Base-by-base conservation (phyloP, 2,113 vertebrate genomes). In the Setophaga petechia region DNA sequence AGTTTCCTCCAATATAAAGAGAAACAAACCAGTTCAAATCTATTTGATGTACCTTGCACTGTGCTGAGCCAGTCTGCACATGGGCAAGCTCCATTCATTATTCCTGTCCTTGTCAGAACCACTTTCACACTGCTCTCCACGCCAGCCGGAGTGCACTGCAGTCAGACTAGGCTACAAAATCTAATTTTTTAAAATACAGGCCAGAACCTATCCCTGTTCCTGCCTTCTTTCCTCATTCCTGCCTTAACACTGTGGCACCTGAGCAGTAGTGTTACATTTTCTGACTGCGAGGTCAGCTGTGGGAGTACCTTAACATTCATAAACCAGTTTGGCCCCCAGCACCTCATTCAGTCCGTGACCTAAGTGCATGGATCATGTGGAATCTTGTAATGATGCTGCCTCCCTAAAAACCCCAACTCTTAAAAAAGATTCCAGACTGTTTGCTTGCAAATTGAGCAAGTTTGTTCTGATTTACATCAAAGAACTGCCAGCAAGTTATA, bases 341-440 rank as follows among this genome's bases (percentile, higher is more conserved):
- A 78, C 8, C 47, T 66, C n/a, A 18, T 44, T 47, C 28, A 76
- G 46, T 20, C 55, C n/a, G 7, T 3, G 13, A 80, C 27, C 8
- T 2, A 74, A 43, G 0, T 2, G 14, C 46, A 41, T 0, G 2
- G 37, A 41, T 9, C 47, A 23, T 0, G 2, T 4, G 19, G 23
- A 43, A 78, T 25, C 66, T 61, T 41, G 13, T 10, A 52, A 59
- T 4, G 7, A 73, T 0, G 0, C 2, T 27, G 19, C 67, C 41
- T 54, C 39, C 51, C 41, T 13, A 27, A 68, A 87, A 83, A 6
- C 3, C 18, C 58, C 75, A 39, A 73, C 35, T 49, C 28, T 73
- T 71, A 25, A 11, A 43, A 22, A 74, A 23, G 22, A 65, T 35
- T 54, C 7, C 62, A 76, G 54, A 57, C 12, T 12, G 5, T 35